Evolutionary conservation across 2,113 vertebrate species (phyloP).

Genomic region (Amazona guildingii): DNA sequence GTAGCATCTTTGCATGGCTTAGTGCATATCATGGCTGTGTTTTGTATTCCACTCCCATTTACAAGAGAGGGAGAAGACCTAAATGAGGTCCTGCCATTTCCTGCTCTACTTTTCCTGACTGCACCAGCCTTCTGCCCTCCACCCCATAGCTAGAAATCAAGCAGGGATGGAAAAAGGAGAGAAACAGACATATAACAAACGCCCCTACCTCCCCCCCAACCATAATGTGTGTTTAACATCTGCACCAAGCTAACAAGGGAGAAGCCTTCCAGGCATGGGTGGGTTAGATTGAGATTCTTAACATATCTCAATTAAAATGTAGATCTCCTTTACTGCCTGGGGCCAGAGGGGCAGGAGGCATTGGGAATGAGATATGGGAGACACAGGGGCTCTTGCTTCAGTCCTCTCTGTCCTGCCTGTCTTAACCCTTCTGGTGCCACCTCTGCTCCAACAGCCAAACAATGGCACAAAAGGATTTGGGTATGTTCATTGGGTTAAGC

Average conservation of each 20-base stretch:
- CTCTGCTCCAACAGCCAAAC: neutral
- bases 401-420: neutral
- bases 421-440: conserved; percentile 40
- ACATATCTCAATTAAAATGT: conserved; percentile 58
- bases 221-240: neutral
- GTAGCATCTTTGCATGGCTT: neutral
- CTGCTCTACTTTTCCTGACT: neutral
- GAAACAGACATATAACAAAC: neutral
- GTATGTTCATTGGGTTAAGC: neutral
- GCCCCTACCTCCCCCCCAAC: neutral
- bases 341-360: conserved; percentile 16
- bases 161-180: neutral
- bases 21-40: accelerated
- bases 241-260: neutral
- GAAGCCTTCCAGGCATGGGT: conserved; percentile 9
- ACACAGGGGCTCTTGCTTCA: neutral
- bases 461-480: neutral
- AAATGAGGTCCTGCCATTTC: neutral
- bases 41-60: neutral
- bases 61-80: neutral
- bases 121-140: neutral
- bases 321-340: conserved; percentile 28
- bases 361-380: neutral
- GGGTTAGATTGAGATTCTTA: conserved; percentile 12
- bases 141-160: neutral